Conservation (phyloP, 2,888 invertebrate species). For the Drosophila aldrichi region DNA sequence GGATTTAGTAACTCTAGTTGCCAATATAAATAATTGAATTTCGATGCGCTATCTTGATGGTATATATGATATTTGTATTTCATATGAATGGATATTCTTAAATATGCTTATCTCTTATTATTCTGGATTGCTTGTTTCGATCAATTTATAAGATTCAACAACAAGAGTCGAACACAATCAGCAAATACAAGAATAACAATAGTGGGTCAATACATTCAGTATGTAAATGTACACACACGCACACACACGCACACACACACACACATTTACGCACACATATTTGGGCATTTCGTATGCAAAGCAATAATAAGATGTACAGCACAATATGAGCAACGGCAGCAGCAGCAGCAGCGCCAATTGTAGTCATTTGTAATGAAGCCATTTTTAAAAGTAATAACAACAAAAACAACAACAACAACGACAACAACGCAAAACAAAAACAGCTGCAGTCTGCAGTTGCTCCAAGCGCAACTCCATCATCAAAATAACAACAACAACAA, state of each 20-base stretch:
- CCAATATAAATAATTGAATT: no score
- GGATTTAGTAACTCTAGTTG: no score
- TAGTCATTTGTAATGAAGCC: constrained; percentile 68
- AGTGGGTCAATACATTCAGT: constrained; percentile 6
- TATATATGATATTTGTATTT: no score
- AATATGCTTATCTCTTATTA: neutral
- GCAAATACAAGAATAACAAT: neutral
- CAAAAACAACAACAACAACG: constrained; percentile 3
- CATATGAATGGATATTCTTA: no score
- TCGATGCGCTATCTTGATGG: no score
- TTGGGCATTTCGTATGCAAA: constrained; percentile 9
- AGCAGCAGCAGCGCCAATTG: constrained; percentile 34
- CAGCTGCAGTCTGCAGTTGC: constrained; percentile 21
- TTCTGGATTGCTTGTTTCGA: neutral
- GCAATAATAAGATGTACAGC: constrained; percentile 34
- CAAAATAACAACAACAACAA: constrained; percentile 23
- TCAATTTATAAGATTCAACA: neutral
- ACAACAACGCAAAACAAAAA: constrained; percentile 3
- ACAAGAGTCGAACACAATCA: neutral
- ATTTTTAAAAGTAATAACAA: constrained; percentile 57
- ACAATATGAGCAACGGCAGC: constrained; percentile 20
- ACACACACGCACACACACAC: neutral
- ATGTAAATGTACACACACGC: neutral
- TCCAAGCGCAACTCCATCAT: constrained; percentile 39
- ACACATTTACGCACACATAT: neutral